Conservation (phyloP, 2,888 invertebrate genomes). For the Cabera pusaria region DNA sequence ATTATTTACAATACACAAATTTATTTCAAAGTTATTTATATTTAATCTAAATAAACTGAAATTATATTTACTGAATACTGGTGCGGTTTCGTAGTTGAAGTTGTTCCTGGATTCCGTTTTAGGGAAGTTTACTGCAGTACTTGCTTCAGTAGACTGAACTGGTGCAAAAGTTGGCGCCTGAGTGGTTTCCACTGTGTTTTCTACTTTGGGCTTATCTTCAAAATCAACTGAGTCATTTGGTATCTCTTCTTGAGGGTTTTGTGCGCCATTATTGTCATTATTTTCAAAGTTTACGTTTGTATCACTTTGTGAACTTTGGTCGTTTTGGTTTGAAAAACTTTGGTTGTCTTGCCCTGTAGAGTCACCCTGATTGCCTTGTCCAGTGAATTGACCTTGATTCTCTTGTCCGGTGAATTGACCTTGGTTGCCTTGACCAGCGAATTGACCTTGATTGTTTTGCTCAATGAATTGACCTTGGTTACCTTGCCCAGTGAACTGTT, state of each 20-base stretch:
- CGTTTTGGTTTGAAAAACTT: background rate
- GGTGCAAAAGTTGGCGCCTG: slow-evolving; percentile 4
- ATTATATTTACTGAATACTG: slow-evolving; percentile 28
- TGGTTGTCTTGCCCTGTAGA: background rate
- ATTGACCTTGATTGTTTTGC: slow-evolving; percentile 2
- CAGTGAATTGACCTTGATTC: slow-evolving; percentile 1
- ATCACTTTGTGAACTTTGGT: background rate
- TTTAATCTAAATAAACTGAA: background rate
- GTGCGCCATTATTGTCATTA: slow-evolving; percentile 12
- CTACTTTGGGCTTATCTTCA: slow-evolving; percentile 9
- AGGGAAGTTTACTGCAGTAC: slow-evolving; percentile 12
- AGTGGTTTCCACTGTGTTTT: too few relatives aligned
- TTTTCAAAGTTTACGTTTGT: slow-evolving; percentile 13
- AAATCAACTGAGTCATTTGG: slow-evolving; percentile 28
- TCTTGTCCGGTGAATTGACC: background rate
- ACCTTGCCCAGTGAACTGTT: slow-evolving; percentile 7
- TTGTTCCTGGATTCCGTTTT: slow-evolving; percentile 26
- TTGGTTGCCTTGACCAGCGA: background rate
- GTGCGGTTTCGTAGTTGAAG: slow-evolving; percentile 24
- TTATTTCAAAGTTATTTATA: too few relatives aligned
- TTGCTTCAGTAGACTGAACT: slow-evolving; percentile 1
- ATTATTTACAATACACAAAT: too few relatives aligned
- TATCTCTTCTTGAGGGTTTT: slow-evolving; percentile 18
- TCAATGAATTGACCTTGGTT: slow-evolving; percentile 2
- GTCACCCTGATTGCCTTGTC: slow-evolving; percentile 1